These are phyloP conservation scores for Hydractinia symbiolongicarpus DNA, from an alignment of 30 jellyfish, hydroid and myxozoan genomes.

Conservation along the genomic window DNA sequence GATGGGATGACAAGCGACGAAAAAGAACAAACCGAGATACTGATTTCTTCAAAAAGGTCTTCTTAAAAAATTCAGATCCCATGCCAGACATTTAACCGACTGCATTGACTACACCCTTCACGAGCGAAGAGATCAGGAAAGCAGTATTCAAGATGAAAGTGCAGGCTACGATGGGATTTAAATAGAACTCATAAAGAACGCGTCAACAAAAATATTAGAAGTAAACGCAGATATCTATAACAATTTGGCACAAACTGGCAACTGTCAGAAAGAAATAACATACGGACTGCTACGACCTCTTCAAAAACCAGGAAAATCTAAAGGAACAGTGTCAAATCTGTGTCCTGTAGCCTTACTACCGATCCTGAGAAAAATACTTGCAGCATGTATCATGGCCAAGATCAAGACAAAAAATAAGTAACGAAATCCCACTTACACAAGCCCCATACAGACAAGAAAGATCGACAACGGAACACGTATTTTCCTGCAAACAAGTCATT, in stretches of 20 bases:
- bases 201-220: background rate
- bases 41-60: background rate
- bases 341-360: constrained; percentile 30
- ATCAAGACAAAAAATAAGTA: too few relatives aligned
- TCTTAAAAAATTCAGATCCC: background rate
- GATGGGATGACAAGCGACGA: too few relatives aligned
- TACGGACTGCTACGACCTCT: constrained; percentile 26
- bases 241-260: constrained; percentile 7
- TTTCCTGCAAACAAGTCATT: too few relatives aligned
- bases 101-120: background rate
- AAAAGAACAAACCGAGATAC: too few relatives aligned
- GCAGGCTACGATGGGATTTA: background rate
- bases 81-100: constrained; percentile 3
- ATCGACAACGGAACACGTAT: too few relatives aligned
- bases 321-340: constrained; percentile 30
- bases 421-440: too few relatives aligned
- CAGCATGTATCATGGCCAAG: constrained; percentile 11
- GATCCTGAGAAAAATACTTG: constrained; percentile 21
- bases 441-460: too few relatives aligned
- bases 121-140: background rate
- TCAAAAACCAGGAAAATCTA: constrained; percentile 39
- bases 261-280: constrained; percentile 9
- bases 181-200: background rate
- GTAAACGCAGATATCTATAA: background rate
- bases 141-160: background rate